phyloP scores from a whole-genome alignment of 2,888 invertebrate genomes.

The Mimumesa dahlbomi region DNA sequence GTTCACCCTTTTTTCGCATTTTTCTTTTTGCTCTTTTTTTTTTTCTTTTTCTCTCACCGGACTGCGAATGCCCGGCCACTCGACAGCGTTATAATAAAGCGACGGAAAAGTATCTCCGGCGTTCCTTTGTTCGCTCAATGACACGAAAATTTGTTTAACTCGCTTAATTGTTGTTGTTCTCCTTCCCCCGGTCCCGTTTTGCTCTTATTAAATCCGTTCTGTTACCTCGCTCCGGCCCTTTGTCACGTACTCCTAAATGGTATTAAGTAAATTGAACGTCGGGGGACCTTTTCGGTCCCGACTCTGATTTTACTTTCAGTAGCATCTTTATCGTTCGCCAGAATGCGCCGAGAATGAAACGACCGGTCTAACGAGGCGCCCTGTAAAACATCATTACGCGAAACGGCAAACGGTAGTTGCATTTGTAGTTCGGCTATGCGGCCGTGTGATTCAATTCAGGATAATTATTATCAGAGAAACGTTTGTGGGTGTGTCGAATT shows the following conservation, averaged over 20 bases:
- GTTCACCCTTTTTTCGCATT: not conserved
- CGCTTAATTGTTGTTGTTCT: conserved; percentile 41
- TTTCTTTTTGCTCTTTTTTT: conserved; percentile 18
- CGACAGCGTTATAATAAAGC: conserved; percentile 30
- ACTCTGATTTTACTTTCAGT: no score
- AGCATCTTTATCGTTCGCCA: no score
- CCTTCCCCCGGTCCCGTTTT: not conserved
- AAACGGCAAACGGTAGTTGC: no score
- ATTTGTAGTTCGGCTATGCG: no score
- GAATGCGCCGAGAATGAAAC: no score
- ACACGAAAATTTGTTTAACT: conserved; percentile 45
- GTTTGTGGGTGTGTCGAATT: no score
- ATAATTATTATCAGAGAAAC: no score
- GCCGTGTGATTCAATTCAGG: no score
- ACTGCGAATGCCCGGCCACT: not conserved
- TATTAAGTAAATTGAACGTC: conserved; percentile 40
- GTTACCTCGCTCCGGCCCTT: conserved; percentile 25
- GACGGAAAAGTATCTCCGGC: conserved; percentile 19
- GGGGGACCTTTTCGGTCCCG: no score
- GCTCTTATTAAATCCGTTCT: conserved; percentile 35
- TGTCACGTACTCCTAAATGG: conserved; percentile 42
- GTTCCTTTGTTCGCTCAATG: conserved; percentile 36
- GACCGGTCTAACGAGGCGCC: no score
- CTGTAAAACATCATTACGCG: no score
- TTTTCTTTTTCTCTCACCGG: no score